Evolutionary conservation across 2,797 vertebrate species (phyloP).

Genomic region (Cuculus canorus): DNA sequence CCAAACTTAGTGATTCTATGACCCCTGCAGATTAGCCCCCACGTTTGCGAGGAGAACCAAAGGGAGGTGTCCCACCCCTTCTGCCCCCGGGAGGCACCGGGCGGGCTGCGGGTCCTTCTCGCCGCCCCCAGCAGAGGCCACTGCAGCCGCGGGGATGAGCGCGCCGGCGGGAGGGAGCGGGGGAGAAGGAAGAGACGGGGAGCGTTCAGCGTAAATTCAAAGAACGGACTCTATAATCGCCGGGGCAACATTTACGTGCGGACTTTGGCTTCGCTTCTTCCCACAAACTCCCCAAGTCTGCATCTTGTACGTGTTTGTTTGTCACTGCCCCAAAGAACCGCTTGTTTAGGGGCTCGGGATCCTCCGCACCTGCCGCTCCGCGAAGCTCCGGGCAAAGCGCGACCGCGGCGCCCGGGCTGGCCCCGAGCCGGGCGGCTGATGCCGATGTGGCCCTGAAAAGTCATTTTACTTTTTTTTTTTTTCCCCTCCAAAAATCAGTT

Average conservation of each 20-base stretch:
- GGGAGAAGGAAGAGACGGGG: accelerated
- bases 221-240: accelerated
- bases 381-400: neutral
- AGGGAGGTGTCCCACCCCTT: too few species aligned
- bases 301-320: accelerated
- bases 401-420: too few species aligned
- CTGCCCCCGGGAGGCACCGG: too few species aligned
- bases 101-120: too few species aligned
- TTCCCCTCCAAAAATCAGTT: neutral
- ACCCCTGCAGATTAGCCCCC: too few species aligned
- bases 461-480: accelerated
- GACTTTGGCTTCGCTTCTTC: neutral
- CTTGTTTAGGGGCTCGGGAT: neutral
- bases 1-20: too few species aligned
- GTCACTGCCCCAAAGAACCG: too few species aligned
- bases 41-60: too few species aligned
- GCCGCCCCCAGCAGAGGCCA: constrained; percentile 48
- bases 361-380: neutral
- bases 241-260: accelerated
- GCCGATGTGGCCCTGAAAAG: neutral
- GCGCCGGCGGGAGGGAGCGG: too few species aligned
- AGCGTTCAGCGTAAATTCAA: accelerated
- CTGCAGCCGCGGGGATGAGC: constrained; percentile 48
- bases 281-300: neutral
- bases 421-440: neutral